phyloP scores from a whole-genome alignment of 2,888 invertebrate genomes.

The Polydrusus cervinus region DNA sequence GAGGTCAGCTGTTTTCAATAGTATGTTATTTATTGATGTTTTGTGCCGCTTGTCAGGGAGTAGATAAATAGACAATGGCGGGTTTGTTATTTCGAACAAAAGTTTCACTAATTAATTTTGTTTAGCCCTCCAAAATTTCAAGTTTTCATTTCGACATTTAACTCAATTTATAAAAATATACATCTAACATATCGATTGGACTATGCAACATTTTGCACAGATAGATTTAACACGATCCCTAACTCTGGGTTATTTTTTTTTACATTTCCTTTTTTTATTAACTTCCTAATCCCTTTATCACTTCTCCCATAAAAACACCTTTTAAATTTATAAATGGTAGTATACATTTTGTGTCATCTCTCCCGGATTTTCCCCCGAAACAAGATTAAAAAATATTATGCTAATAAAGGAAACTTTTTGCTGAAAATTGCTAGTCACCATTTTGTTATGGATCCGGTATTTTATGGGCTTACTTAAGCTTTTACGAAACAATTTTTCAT shows the following conservation, averaged over 20 bases:
- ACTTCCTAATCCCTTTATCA: neutral
- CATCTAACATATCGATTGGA: too few species aligned
- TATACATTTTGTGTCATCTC: conserved; percentile 7
- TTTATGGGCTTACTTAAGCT: conserved; percentile 28
- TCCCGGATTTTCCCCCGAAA: conserved; percentile 6
- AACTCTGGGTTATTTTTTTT: too few species aligned
- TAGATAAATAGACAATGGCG: neutral
- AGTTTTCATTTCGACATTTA: too few species aligned
- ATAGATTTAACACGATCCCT: too few species aligned
- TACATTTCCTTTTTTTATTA: neutral
- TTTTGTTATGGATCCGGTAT: conserved; percentile 30
- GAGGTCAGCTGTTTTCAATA: conserved; percentile 18
- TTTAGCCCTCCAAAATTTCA: neutral
- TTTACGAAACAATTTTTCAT: conserved; percentile 23
- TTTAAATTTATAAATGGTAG: conserved; percentile 7
- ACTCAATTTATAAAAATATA: too few species aligned
- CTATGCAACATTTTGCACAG: too few species aligned
- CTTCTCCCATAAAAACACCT: neutral
- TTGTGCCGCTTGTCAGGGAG: neutral
- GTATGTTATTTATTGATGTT: conserved; percentile 1
- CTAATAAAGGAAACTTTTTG: conserved; percentile 24
- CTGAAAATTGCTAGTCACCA: conserved; percentile 22
- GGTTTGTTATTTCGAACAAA: neutral
- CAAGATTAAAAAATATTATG: conserved; percentile 24
- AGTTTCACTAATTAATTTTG: neutral